Evolutionary conservation across 2,113 vertebrate species (phyloP), one percentile per base, ranked within the genome.

Genomic region (Gymnobelideus leadbeateri): DNA sequence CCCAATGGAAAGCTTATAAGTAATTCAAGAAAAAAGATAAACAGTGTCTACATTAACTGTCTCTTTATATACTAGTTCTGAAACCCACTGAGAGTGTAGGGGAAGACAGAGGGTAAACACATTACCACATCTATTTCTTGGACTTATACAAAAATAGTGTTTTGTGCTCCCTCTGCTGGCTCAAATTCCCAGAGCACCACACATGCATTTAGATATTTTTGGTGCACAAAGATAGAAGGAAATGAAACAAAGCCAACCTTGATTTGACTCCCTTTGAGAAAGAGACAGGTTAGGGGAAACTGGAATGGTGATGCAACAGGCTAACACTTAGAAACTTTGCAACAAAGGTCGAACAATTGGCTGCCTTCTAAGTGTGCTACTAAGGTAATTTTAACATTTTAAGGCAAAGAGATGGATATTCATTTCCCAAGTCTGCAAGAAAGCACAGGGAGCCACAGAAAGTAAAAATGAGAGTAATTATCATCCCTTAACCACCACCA

Each of bases 111-210:
- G 61, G 46, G 91, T 46, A 53, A 51, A 77, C 53, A 90, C 19
- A n/a, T 0, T 89, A 12, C 11, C 31, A 47, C 11, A 31, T 94
- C 91, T 50, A 54, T 51, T 89, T 95, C 93, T 55, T 5, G 54
- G 95, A 97, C 16, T 46, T 5, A 43, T 9, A 94, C n/a, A 97
- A 91, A 97, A 96, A 47, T 4, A 94, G 94, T 95, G 98, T 57
- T 91, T 47, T 96, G 97, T 97, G 98, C 98, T 91, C 96, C 96
- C 96, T 96, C 96, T 96, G 92, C 89, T 98, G 96, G 97, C 90
- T 97, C 95, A 96, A 92, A 92, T 89, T 96, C 96, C 97, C 92
- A 91, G 51, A 94, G 97, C 92, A 94, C 68, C 0, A 91, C n/a
- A 94, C 23, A 95, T 31, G 95, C 90, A 91, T 92, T 94, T n/a